Evolutionary conservation across 2,113 vertebrate genomes (phyloP), one percentile per base, ranked within the genome.

Genomic region (Centrocercus urophasianus): DNA sequence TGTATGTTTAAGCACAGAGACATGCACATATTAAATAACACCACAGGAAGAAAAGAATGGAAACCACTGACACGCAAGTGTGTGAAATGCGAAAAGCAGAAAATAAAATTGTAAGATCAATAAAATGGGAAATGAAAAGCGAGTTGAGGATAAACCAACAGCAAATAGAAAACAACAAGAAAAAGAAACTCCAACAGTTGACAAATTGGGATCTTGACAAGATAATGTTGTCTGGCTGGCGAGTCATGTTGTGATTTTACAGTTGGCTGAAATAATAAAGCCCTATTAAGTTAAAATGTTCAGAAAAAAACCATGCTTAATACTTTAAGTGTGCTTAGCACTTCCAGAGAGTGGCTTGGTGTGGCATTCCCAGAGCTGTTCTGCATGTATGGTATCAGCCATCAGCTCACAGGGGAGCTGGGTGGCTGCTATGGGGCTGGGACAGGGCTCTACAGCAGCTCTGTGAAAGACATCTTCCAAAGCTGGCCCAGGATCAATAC

Each of bases 71-170:
- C 93, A 91, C 83, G 65, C 76, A 60, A 90, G 73, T 17, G 69
- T 86, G 90, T 87, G 90, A 93, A 95, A 93, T 56, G 89, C 67
- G 76, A 81, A 95, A 91, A 93, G 83, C 70, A 86, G 69, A 90
- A 95, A 88, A 73, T 72, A 93, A 95, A 96, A 95, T 75, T 70
- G 48, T 75, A 94, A 94, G 95, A 96, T 96, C 94, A 94, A 94
- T 96, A 93, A 32, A 30, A 67, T 86, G 60, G 82, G 84, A 95
- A 96, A 96, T 64, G 4, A 88, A 94, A 93, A 89, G 73, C 75
- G 72, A 96, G 93, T 65, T 84, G 86, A 93, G 77, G 80, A 84
- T 90, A 93, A 94, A 88, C 57, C 7, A 2, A 93, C 83, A 93
- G 65, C 82, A 65, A 78, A 86, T 20, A 95, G 73, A 83, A 93